A percentile compares a stretch with the other conserved stretches of the same genome.
These are phyloP conservation scores for Bombyx mori DNA, from an alignment of 1,140 invertebrate genomes.

Conservation along the genomic window ASM3026992v2 NC_085121.1:4637001-4637500, in stretches of 20 bases:
- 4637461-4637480: too few species aligned
- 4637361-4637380: too few species aligned
- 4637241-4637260: conserved; percentile 80
- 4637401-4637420: too few species aligned
- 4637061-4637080: conserved; percentile 51
- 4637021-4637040: background rate
- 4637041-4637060: background rate
- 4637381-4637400: too few species aligned
- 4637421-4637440: too few species aligned
- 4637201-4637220: conserved; percentile 86
- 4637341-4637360: too few species aligned
- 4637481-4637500: too few species aligned
- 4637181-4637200: conserved; percentile 81
- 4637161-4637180: conserved; percentile 82
- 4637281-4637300: too few species aligned
- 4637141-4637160: conserved; percentile 72
- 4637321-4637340: too few species aligned
- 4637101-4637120: conserved; percentile 47
- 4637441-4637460: too few species aligned
- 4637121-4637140: conserved; percentile 53
- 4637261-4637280: conserved; percentile 74
- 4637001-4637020: background rate
- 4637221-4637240: conserved; percentile 84
- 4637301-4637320: too few species aligned
- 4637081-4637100: conserved; percentile 53